phyloP scores from a whole-genome alignment of 2,113 vertebrate species.

The Callaeas wilsoni region DNA sequence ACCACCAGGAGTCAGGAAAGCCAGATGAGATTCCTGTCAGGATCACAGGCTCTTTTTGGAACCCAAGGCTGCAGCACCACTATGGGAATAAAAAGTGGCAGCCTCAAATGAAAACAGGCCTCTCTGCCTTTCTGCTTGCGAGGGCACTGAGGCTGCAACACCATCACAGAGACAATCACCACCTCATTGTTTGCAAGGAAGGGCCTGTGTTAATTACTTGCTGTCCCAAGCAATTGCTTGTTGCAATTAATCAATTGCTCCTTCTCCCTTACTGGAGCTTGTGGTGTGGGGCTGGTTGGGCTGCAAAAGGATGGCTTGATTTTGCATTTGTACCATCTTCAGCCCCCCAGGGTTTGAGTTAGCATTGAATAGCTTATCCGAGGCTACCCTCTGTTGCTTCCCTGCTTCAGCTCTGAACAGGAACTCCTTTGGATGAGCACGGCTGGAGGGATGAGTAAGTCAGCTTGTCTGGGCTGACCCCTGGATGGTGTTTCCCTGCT shows the following conservation, averaged over 20 bases:
- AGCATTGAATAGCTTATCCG: not conserved
- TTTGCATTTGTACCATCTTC: not conserved
- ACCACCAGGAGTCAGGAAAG: not conserved
- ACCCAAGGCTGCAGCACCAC: not conserved
- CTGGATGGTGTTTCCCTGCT: not conserved
- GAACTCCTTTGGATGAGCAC: not conserved
- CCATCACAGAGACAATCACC: not conserved
- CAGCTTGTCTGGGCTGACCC: not conserved
- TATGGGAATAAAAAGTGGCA: not conserved
- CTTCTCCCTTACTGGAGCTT: not conserved
- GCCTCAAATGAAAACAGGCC: not conserved
- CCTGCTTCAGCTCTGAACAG: fast-evolving
- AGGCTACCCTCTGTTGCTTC: not conserved
- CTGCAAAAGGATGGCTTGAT: not conserved
- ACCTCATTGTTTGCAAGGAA: not conserved
- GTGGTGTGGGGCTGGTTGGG: not conserved
- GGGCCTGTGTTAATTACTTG: not conserved
- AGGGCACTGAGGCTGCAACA: not conserved
- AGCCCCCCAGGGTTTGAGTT: not conserved
- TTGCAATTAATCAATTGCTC: not conserved
- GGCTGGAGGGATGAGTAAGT: not conserved
- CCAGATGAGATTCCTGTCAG: not conserved
- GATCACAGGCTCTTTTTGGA: not conserved
- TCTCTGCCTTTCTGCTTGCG: not conserved
- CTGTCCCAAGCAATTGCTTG: not conserved